Evolutionary conservation across 2,113 vertebrate species (phyloP).

Genomic region (Pseudopodoces humilis): DNA sequence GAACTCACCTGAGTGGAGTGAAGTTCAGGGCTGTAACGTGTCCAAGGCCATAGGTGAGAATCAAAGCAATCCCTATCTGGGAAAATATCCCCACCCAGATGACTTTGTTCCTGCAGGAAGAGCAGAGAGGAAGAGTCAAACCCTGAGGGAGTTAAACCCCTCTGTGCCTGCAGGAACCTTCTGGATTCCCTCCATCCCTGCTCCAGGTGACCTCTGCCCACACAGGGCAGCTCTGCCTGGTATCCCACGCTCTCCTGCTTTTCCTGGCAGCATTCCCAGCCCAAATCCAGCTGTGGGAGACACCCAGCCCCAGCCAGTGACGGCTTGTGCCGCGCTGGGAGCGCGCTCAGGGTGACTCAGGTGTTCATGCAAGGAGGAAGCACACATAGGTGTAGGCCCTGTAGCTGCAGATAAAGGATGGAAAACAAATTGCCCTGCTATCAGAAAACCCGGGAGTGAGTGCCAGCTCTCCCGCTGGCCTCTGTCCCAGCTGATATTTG

Average conservation of each 20-base stretch:
- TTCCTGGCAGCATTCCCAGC: not conserved
- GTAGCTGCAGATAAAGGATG: slow-evolving; percentile 16
- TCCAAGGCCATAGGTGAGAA: slow-evolving; percentile 75
- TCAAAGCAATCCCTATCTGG: slow-evolving; percentile 73
- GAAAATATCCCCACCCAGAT: slow-evolving; percentile 80
- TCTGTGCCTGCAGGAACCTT: no score
- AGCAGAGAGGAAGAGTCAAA: not conserved
- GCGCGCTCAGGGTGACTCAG: not conserved
- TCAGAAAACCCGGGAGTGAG: not conserved
- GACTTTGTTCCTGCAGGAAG: slow-evolving; percentile 77
- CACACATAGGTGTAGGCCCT: not conserved
- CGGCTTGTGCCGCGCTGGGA: accelerated
- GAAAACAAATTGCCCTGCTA: not conserved
- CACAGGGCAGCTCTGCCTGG: accelerated
- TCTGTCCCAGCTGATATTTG: not conserved
- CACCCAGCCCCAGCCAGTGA: accelerated
- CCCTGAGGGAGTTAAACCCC: not conserved
- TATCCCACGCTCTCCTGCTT: accelerated
- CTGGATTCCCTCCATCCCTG: no score
- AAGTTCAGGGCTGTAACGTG: slow-evolving; percentile 74
- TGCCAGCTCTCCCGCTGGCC: not conserved
- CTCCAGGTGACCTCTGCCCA: not conserved
- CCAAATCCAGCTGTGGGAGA: not conserved
- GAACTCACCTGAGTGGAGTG: slow-evolving; percentile 73
- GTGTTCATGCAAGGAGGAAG: not conserved